Evolutionary conservation across 2,797 vertebrate genomes (phyloP).

Genomic region (Acanthornis magna): DNA sequence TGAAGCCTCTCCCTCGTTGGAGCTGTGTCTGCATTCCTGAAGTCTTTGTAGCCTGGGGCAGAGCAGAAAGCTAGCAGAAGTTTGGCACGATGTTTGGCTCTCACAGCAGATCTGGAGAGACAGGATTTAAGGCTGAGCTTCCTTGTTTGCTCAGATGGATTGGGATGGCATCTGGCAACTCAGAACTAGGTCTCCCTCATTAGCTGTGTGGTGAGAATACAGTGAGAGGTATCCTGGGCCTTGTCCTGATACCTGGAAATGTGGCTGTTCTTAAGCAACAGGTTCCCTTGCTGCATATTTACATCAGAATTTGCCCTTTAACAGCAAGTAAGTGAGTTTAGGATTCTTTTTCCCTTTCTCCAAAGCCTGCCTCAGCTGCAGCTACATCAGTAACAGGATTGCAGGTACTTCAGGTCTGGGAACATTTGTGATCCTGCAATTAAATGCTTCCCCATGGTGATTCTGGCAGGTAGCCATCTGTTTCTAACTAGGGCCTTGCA

Average conservation of each 20-base stretch:
- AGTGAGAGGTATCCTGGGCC: neutral
- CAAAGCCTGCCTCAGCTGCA: neutral
- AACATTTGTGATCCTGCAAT: neutral
- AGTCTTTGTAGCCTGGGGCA: neutral
- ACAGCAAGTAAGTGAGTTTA: neutral
- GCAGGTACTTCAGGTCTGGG: neutral
- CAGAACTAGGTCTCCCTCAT: neutral
- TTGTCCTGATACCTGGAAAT: neutral
- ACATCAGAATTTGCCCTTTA: neutral
- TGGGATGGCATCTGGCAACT: fast-evolving
- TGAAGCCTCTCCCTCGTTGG: fast-evolving
- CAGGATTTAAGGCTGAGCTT: neutral
- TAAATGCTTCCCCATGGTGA: neutral
- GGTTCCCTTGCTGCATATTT: neutral
- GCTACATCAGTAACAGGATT: neutral
- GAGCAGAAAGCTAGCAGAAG: neutral
- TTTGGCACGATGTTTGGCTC: neutral
- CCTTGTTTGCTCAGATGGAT: neutral
- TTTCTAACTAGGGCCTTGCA: slow-evolving; percentile 24
- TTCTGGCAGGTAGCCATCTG: slow-evolving; percentile 15
- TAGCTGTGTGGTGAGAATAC: neutral
- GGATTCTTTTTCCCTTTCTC: neutral
- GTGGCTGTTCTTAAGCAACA: neutral
- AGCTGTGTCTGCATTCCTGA: neutral
- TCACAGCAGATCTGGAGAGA: neutral